A percentile compares a stretch with the other conserved stretches of the same genome.
Evolutionary conservation across 1,140 invertebrate genomes (phyloP).

Genomic region (Mactra quadrangularis): DNA sequence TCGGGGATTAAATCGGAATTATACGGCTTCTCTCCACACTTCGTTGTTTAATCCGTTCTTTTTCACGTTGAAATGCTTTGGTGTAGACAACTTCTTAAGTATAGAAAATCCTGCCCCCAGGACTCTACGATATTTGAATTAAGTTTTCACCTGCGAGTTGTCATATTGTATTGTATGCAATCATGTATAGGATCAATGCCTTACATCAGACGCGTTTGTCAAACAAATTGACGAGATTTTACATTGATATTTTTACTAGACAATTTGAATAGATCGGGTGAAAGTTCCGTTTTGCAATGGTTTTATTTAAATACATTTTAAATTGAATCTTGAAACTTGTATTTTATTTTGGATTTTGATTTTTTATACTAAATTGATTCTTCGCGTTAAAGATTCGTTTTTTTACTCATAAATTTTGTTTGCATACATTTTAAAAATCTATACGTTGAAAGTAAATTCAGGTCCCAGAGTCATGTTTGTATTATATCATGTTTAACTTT

Average conservation of each 20-base stretch:
- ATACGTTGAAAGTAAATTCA: too few relatives aligned
- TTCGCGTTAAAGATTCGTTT: too few relatives aligned
- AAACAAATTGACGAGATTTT: constrained; percentile 25
- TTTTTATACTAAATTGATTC: too few relatives aligned
- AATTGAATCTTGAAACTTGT: too few relatives aligned
- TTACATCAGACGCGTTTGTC: constrained; percentile 21
- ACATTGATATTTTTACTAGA: neutral
- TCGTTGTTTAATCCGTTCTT: constrained; percentile 14
- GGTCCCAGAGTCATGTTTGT: too few relatives aligned
- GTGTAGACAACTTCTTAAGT: constrained; percentile 14
- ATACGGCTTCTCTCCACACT: constrained; percentile 16
- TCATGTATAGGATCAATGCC: constrained; percentile 26
- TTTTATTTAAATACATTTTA: too few relatives aligned
- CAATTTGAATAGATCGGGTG: too few relatives aligned
- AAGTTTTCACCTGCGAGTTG: constrained; percentile 30
- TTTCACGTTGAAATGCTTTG: neutral
- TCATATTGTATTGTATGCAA: neutral
- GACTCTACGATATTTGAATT: neutral
- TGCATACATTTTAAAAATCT: too few relatives aligned
- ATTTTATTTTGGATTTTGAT: too few relatives aligned
- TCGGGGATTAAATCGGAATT: constrained; percentile 10
- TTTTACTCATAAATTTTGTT: too few relatives aligned
- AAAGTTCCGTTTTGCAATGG: too few relatives aligned
- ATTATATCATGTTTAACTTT: too few relatives aligned
- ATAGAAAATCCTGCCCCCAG: constrained; percentile 34